Evolutionary conservation across 2,797 vertebrate genomes (phyloP).

Genomic region (Vireo griseus): DNA sequence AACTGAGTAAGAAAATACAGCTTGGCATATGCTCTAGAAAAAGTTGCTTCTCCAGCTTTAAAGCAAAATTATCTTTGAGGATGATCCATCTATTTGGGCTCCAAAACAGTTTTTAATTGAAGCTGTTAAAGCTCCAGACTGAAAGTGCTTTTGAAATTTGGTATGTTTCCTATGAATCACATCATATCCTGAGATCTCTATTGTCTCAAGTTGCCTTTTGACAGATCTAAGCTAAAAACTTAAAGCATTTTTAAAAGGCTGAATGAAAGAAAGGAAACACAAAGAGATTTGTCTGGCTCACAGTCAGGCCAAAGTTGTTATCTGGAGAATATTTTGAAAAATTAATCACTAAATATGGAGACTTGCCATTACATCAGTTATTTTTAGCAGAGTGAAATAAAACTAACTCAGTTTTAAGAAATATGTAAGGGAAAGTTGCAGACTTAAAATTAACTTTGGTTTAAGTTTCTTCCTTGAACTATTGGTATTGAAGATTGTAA

Average conservation of each 20-base stretch:
- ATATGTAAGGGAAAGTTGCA: background rate
- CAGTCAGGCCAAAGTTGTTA: background rate
- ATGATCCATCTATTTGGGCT: background rate
- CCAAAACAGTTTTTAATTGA: background rate
- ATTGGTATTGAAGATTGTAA: background rate
- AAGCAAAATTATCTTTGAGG: background rate
- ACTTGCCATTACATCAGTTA: background rate
- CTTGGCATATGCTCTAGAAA: background rate
- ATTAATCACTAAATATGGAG: background rate
- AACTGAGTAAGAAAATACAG: background rate
- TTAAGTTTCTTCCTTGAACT: background rate
- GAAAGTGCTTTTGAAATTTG: constrained; percentile 12
- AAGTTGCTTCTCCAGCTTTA: background rate
- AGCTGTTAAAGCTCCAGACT: background rate
- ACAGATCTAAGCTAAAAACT: constrained; percentile 19
- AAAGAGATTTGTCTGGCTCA: background rate
- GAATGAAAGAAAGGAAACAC: background rate
- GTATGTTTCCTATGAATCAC: background rate
- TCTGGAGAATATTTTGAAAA: constrained; percentile 18
- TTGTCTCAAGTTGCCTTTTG: constrained; percentile 25
- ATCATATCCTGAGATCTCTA: background rate
- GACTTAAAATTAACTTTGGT: background rate
- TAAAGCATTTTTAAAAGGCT: constrained; percentile 24
- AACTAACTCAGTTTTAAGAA: background rate
- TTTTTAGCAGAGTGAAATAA: constrained; percentile 9